Percentiles rank a stretch among this genome's conserved stretches.
Evolutionary conservation across 37 sponge, comb jelly and placozoan genomes (phyloP).

Genomic region (Tethya wilhelma): DNA sequence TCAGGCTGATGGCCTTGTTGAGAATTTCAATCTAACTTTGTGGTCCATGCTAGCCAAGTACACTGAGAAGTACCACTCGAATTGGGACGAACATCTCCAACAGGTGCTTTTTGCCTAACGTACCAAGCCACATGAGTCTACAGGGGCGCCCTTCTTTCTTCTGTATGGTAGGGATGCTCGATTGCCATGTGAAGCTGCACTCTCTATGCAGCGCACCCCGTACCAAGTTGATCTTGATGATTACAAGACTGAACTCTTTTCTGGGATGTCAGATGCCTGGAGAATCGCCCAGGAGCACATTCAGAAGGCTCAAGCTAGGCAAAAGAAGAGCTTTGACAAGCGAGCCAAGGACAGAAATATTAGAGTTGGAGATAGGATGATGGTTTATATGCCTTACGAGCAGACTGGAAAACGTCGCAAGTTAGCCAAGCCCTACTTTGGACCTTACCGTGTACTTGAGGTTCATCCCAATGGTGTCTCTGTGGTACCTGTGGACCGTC

Average conservation of each 20-base stretch:
- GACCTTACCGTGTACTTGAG: too few species aligned
- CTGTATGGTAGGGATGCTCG: constrained; percentile 46
- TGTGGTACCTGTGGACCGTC: too few species aligned
- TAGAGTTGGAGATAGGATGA: constrained; percentile 3
- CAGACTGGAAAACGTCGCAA: not conserved
- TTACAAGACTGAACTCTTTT: constrained; percentile 11
- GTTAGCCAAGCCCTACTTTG: too few species aligned
- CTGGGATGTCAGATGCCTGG: constrained; percentile 3
- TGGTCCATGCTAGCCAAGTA: constrained; percentile 46
- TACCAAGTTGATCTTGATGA: constrained; percentile 30
- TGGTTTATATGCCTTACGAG: constrained; percentile 39
- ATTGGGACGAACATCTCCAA: constrained; percentile 51
- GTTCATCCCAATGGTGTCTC: too few species aligned
- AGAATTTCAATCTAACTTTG: constrained; percentile 43
- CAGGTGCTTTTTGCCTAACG: constrained; percentile 52
- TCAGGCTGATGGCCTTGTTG: constrained; percentile 63
- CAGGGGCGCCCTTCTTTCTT: constrained; percentile 40
- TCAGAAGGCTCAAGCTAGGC: constrained; percentile 3
- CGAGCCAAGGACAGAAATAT: not conserved
- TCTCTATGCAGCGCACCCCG: not conserved
- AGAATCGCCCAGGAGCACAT: not conserved
- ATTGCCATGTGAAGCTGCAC: constrained; percentile 24
- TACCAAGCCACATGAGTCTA: constrained; percentile 25
- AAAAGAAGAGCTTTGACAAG: constrained; percentile 18
- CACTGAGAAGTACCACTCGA: not conserved